Evolutionary conservation across 2,113 vertebrate genomes (phyloP), one percentile per base, ranked within the genome.

Genomic region (Burhinus oedicnemus): DNA sequence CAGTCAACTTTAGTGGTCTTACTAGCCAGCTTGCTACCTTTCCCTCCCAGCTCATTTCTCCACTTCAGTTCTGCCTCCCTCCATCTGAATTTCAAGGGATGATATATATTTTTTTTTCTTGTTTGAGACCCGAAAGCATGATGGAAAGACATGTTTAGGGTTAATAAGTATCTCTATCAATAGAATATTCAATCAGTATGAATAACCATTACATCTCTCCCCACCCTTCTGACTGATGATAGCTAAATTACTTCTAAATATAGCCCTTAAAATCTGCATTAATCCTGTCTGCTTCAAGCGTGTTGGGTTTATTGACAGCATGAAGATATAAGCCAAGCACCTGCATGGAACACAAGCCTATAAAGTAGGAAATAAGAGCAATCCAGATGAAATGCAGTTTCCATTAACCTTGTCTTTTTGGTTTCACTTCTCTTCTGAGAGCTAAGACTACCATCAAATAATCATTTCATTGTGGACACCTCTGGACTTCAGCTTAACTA

Each of bases 221-320:
- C 97, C 97, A 97, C 97, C 96, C 88, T 97, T 96, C 97, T 98
- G 95, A 98, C 98, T 98, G 97, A 98, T 98, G 98, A 98, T 98
- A 97, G 97, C 97, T 98, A 98, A 98, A 98, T 98, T 98, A 98
- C 94, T 97, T 97, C 98, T 98, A 98, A 98, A 98, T 98, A 98
- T 98, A 98, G 96, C 95, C 83, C 87, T 94, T 90, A 90, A 96
- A 96, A 98, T 98, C 98, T 98, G 97, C 98, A 98, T 98, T 98
- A 98, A 98, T 98, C 98, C 98, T 97, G 97, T 93, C 97, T 98
- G 97, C 98, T 95, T 97, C 97, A 87, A 97, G 95, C 84, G 54
- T 86, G 49, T 89, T 96, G 93, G 90, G 93, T 85, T 98, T 97
- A 98, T 97, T 98, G 98, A 98, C 98, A 98, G 96, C 95, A 61